phyloP scores from a whole-genome alignment of 1,140 invertebrate species.

The Drosophila oshimai region DNA sequence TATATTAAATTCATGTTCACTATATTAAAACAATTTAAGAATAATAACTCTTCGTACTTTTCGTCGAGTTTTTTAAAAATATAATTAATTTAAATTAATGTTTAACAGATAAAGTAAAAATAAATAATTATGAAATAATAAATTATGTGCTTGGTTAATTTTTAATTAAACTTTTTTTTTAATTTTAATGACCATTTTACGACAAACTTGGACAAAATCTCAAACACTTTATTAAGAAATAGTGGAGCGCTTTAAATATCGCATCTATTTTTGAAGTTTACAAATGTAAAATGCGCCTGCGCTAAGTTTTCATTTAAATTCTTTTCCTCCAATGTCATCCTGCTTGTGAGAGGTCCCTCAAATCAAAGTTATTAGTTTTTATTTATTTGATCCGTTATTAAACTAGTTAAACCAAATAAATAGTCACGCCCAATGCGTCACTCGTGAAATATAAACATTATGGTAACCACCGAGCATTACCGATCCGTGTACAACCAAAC shows the following conservation, averaged over 20 bases:
- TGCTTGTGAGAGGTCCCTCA: constrained; percentile 10
- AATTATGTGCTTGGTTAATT: too few relatives aligned
- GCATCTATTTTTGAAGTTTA: neutral
- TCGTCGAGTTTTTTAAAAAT: too few relatives aligned
- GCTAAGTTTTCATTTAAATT: constrained; percentile 7
- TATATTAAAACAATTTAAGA: too few relatives aligned
- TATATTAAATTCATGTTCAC: too few relatives aligned
- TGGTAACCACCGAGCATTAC: constrained; percentile 15
- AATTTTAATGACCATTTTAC: too few relatives aligned
- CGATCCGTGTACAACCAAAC: neutral
- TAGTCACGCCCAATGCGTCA: neutral
- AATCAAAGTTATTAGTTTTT: constrained; percentile 11
- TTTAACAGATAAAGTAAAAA: too few relatives aligned
- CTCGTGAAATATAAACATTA: neutral
- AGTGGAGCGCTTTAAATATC: constrained; percentile 8
- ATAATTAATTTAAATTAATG: neutral
- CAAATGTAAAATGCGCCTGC: neutral
- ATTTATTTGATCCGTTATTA: constrained; percentile 1
- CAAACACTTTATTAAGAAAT: neutral
- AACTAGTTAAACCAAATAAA: neutral
- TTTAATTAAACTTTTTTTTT: neutral
- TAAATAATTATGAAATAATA: too few relatives aligned
- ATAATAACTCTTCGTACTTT: too few relatives aligned
- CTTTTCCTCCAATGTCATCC: constrained; percentile 37
- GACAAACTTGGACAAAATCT: too few relatives aligned